Percentiles rank a stretch among this genome's conserved stretches.
Evolutionary conservation across 2,797 vertebrate species (phyloP).

Genomic region (Chiroxiphia lanceolata): DNA sequence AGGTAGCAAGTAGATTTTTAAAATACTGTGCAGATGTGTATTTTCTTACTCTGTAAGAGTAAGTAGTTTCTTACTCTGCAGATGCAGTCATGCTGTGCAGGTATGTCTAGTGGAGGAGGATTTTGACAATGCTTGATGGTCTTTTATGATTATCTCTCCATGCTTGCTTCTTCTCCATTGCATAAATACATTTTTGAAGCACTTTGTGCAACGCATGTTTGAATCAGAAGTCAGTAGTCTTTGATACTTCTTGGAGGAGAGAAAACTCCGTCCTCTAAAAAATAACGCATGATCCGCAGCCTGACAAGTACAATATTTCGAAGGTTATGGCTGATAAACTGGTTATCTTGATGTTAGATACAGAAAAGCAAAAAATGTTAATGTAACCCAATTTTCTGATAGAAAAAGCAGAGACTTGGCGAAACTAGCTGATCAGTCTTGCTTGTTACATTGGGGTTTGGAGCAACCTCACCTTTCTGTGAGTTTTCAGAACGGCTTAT

Average conservation of each 20-base stretch:
- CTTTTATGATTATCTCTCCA: not conserved
- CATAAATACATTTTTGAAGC: not conserved
- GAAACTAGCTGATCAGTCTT: not conserved
- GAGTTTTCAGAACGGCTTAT: not conserved
- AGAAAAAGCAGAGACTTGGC: not conserved
- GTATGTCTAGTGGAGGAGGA: not conserved
- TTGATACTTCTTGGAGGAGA: not conserved
- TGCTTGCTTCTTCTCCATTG: not conserved
- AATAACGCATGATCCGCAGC: not conserved
- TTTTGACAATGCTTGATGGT: not conserved
- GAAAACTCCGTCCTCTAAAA: not conserved
- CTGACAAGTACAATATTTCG: not conserved
- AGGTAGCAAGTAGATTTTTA: not conserved
- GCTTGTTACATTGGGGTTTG: not conserved
- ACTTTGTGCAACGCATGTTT: rapidly evolving
- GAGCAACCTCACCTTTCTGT: not conserved
- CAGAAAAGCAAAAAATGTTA: not conserved
- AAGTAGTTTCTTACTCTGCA: not conserved
- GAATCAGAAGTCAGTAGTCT: not conserved
- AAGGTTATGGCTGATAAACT: not conserved
- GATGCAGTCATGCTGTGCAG: not conserved
- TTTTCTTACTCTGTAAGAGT: too few relatives aligned
- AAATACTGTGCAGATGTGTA: not conserved
- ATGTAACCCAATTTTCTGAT: not conserved
- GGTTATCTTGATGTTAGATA: not conserved